Evolutionary conservation across 2,113 vertebrate genomes (phyloP).

Genomic region (Loxodonta africana): DNA sequence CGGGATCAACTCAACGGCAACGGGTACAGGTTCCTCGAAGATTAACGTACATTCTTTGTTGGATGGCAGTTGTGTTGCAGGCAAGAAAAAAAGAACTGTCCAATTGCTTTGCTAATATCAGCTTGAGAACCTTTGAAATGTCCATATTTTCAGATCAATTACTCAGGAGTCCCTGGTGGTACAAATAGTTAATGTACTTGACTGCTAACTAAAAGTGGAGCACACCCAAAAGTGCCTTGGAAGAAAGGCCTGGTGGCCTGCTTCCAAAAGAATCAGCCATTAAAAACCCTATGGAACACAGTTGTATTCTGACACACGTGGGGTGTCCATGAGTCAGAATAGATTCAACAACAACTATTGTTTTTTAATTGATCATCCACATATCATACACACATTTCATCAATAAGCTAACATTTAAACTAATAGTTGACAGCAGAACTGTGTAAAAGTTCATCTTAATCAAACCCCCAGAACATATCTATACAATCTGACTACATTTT

Average conservation of each 20-base stretch:
- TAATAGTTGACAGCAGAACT: neutral
- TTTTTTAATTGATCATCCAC: too few species aligned
- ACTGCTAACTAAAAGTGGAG: neutral
- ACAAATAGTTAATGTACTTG: neutral
- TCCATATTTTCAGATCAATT: neutral
- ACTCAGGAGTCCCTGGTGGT: neutral
- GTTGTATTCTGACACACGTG: neutral
- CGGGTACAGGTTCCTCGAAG: too few species aligned
- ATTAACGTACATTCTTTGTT: neutral
- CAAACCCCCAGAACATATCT: slow-evolving; percentile 5
- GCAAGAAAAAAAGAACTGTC: neutral
- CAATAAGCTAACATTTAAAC: neutral
- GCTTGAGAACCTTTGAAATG: slow-evolving; percentile 14
- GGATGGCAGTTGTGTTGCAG: neutral
- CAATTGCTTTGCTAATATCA: neutral
- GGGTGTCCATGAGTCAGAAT: neutral
- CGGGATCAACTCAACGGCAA: too few species aligned
- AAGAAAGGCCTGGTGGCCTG: too few species aligned
- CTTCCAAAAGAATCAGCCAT: too few species aligned
- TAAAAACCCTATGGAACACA: too few species aligned
- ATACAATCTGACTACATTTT: neutral
- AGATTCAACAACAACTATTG: neutral
- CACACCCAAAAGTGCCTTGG: neutral
- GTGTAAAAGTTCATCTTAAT: neutral
- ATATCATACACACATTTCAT: neutral